These are phyloP conservation scores for Diglossa cyanea DNA, from an alignment of 2,797 vertebrate genomes.

Conservation along the genomic window DNA sequence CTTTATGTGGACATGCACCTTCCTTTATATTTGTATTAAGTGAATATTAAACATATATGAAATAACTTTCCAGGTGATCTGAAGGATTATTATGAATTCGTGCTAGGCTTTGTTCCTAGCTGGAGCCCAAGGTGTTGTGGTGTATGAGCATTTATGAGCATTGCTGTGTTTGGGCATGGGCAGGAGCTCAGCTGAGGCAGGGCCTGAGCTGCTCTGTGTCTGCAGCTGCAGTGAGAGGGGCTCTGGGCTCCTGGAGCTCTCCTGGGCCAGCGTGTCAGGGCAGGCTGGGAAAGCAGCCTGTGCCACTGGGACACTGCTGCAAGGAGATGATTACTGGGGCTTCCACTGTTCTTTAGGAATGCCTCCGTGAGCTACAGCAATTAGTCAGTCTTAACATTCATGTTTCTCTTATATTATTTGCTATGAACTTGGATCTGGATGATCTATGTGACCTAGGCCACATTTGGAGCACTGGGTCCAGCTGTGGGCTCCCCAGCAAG, in stretches of 20 bases:
- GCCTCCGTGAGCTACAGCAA: neutral
- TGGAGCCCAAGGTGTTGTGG: neutral
- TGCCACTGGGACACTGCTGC: neutral
- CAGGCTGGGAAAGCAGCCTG: neutral
- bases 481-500: neutral
- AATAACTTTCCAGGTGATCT: neutral
- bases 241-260: accelerated
- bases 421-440: neutral
- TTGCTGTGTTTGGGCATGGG: too few relatives aligned
- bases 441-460: neutral
- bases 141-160: neutral
- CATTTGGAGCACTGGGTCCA: neutral
- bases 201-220: neutral
- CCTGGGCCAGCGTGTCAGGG: neutral
- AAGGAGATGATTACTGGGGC: neutral
- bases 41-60: neutral
- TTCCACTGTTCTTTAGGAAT: neutral
- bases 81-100: neutral
- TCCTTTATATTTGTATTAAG: neutral
- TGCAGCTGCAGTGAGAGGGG: accelerated
- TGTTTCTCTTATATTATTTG: neutral
- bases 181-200: neutral
- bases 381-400: neutral
- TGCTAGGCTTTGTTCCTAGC: neutral
- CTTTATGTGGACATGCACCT: neutral